Evolutionary conservation across 2,888 invertebrate species (phyloP), one percentile per base, ranked within the genome.

Genomic region (Drosophila mimetica): DNA sequence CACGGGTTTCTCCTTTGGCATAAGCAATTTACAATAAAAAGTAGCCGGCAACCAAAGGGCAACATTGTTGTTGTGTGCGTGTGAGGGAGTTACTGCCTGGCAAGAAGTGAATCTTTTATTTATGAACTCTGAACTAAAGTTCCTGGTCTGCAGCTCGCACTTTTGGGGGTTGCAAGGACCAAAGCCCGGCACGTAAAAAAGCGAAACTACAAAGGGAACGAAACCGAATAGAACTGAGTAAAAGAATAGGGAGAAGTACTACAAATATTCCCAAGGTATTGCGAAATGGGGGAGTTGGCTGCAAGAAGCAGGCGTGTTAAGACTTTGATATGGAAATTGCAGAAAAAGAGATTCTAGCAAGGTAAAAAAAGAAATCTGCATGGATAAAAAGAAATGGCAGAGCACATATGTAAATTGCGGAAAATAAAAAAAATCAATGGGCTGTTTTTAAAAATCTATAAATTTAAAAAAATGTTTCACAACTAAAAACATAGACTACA

Each of bases 21-120:
- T 79, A 86, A 84, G 85, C 84, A 84, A 86, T 86, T 79, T 84
- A 81, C 86, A 84, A 81, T 81, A 81, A 84, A 86, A 82, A 78
- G 86, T 77, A 51, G 79, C 81, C 59, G 53, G 57, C 37, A 44
- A 64, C 44, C 44, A 61, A 69, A 60, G 70, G 67, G 63, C 80
- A 80, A 78, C 76, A 79, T 76, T 83, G 74, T 70, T 76, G 50
- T 59, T 44, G 55, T 63, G 36, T 78, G 61, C 39, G 42, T 44
- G 55, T 63, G 41, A 74, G 61, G 36, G 42, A 46, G 44, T 20
- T 46, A 57, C 50, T 37, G 46, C 41, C 53, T 63, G 60, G 39
- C 58, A 61, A 70, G 71, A 65, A 58, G 77, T 61, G 76, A 73
- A 86, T 88, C 83, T 83, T 85, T 86, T 86, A 86, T 86, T 86